Base-by-base conservation (phyloP, 2,113 vertebrate species). In the Sturnira hondurensis region DNA sequence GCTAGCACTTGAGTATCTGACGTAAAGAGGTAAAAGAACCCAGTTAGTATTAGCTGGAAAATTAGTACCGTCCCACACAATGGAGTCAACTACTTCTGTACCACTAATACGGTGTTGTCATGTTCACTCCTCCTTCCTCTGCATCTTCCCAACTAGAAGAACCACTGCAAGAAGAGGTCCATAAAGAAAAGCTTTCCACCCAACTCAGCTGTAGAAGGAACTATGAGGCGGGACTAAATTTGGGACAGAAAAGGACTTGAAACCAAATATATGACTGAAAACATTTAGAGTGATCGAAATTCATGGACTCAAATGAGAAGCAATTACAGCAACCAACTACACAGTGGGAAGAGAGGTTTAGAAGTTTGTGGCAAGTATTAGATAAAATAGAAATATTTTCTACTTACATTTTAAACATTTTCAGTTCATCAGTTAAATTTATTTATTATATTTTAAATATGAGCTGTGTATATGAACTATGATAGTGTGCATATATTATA, bases 231-330 rank as follows among this genome's bases (percentile, higher is more conserved):
- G 38, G n/a, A 68, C 16, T 88, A 68, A 85, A 63, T 47, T 31
- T 85, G 54, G 5, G 31, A 77, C 65, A 17, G n/a, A 81, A 2
- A 31, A 96, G 22, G 9, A 85, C 8, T 94, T 85, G 43, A 28
- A 95, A 85, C 80, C 24, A 91, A 91, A 77, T 38, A 73, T 11
- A 17, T 83, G 45, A 82, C 33, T 77, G 41, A 81, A 77, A 56
- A 50, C 38, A 92, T 96, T 92, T 47, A 67, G 81, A 96, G 28
- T 83, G 61, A 92, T 83, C 93, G 73, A 89, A 95, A 93, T 93
- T 68, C 47, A 78, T 83, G 14, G 17, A 43, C 45, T 71, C 41
- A 92, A 81, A 92, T 89, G 74, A 95, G 33, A 95, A 95, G 17
- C 45, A 93, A 82, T 86, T 94, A 87, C 1, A 77, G 16, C 82